Evolutionary conservation across 2,888 invertebrate species (phyloP).

Genomic region (Prosopocoilus inquinatus): DNA sequence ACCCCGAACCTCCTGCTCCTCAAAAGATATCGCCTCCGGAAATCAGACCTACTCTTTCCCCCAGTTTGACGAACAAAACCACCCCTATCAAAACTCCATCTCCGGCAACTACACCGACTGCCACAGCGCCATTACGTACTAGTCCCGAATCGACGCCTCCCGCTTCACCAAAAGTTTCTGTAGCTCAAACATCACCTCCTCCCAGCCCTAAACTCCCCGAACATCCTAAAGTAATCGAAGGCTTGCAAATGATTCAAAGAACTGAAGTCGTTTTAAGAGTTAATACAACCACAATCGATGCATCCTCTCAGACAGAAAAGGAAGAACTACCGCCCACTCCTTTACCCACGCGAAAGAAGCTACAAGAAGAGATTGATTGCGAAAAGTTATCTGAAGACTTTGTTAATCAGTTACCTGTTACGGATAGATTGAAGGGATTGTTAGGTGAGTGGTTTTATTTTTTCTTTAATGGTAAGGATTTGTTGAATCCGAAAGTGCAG

Average conservation of each 20-base stretch:
- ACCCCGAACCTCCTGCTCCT: slow-evolving; percentile 6
- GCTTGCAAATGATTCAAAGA: slow-evolving; percentile 60
- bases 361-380: slow-evolving; percentile 76
- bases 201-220: slow-evolving; percentile 44
- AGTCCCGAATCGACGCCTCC: slow-evolving; percentile 30
- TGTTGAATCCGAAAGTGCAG: too few species aligned
- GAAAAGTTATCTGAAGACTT: slow-evolving; percentile 67
- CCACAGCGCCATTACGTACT: slow-evolving; percentile 5
- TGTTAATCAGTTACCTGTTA: slow-evolving; percentile 60
- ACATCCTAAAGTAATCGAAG: slow-evolving; percentile 48
- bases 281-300: slow-evolving; percentile 62
- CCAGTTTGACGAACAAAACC: slow-evolving; percentile 19
- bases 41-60: slow-evolving; percentile 24
- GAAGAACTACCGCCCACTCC: slow-evolving; percentile 49
- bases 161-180: slow-evolving; percentile 30
- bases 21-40: slow-evolving; percentile 25
- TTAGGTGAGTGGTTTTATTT: slow-evolving; percentile 51
- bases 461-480: too few species aligned
- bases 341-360: slow-evolving; percentile 58
- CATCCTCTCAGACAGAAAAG: slow-evolving; percentile 51
- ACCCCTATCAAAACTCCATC: slow-evolving; percentile 20
- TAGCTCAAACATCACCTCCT: slow-evolving; percentile 38
- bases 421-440: slow-evolving; percentile 66
- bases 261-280: slow-evolving; percentile 64
- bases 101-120: slow-evolving; percentile 11